Evolutionary conservation across 2,888 invertebrate species (phyloP), one percentile per base, ranked within the genome.

Genomic region (Cyclophora albipunctata): DNA sequence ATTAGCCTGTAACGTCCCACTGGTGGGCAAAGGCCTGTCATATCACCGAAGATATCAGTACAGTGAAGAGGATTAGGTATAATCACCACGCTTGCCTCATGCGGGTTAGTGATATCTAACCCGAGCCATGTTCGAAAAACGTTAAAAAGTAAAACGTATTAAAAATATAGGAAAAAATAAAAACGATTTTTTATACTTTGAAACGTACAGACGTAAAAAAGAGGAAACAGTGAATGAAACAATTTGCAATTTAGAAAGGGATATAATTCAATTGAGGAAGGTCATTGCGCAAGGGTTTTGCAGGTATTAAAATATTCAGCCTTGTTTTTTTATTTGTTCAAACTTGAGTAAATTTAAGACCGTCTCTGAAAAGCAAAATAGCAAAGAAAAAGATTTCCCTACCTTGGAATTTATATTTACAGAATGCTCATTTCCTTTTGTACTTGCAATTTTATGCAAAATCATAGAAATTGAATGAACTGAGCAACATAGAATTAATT

Each of bases 191-290:
- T 37, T 37, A 37, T 37, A 37, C 37, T 37, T 37, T 37, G 5
- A 1, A 37, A 37, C 2, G 37, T 5, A 37, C 37, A 5, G 37
- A 37, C 37, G 5, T 37, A 37, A 42, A 42, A 42, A n/a, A n/a
- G 5, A 43, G 34, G 33, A 20, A 20, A 20, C 20, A 65, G 59
- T 62, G 63, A 75, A 73, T 67, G 66, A 69, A 64, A 57, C 69
- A 72, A 78, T 79, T 75, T 74, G 68, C 68, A 77, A 76, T 78
- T 76, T 73, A 68, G 64, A 69, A 61, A 59, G 54, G 51, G 63
- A 69, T 63, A 68, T 73, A 76, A 80, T 77, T 77, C 67, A 74
- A 79, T 76, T 71, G 53, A 51, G 52, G 50, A 58, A 62, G 64
- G 66, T 64, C 63, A 64, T 53, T 49, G 59, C 62, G 57, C 62